A percentile compares a stretch with the other conserved stretches of the same genome.
These are phyloP conservation scores for Oreamnos americanus DNA, from an alignment of 2,113 vertebrate species.

Conservation along the genomic window DNA sequence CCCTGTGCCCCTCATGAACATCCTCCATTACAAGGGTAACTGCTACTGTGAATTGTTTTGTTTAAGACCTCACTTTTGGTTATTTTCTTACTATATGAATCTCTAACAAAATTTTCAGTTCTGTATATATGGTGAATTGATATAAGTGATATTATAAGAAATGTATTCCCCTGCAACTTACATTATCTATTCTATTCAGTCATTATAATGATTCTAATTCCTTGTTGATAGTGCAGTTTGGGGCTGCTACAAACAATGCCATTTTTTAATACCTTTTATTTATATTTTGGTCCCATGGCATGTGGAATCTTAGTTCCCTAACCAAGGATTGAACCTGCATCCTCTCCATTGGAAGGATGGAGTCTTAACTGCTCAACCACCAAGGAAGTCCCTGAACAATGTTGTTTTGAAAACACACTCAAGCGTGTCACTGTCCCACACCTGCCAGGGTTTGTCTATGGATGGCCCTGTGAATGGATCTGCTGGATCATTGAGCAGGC, in stretches of 20 bases:
- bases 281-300: not conserved
- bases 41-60: not conserved
- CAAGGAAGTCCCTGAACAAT: not conserved
- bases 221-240: not conserved
- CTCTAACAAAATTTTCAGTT: not conserved
- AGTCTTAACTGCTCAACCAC: not conserved
- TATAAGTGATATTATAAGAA: not conserved
- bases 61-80: not conserved
- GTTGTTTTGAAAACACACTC: not conserved
- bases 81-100: not conserved
- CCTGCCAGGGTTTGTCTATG: too few relatives aligned
- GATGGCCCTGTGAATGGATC: not conserved
- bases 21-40: not conserved
- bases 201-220: not conserved
- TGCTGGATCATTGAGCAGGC: not conserved
- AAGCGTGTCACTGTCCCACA: not conserved
- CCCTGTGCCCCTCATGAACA: not conserved
- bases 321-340: not conserved
- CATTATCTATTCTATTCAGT: not conserved
- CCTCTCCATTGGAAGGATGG: not conserved
- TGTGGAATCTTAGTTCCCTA: not conserved
- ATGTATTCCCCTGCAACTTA: not conserved
- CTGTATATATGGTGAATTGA: not conserved
- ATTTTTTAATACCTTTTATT: not conserved
- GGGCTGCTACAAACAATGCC: not conserved